Percentiles rank a stretch among this genome's conserved stretches.
Conservation (phyloP, 92 coral and sea anemone species). For the Heteractis magnifica region DNA sequence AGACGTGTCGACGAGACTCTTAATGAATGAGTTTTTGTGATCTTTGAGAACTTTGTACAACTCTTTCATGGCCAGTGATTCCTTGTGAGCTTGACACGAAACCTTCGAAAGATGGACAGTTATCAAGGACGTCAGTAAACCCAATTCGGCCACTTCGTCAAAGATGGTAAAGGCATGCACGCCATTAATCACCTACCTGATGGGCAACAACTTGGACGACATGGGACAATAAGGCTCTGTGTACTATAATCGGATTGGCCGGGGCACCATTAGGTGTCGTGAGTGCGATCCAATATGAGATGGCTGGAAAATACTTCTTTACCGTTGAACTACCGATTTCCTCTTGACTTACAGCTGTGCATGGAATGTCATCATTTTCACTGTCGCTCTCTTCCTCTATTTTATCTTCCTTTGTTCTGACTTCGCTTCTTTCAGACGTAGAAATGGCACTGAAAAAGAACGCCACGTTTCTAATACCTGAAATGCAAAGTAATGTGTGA, state of each 20-base stretch:
- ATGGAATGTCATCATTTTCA: slow-evolving; percentile 9
- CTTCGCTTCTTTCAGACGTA: slow-evolving; percentile 18
- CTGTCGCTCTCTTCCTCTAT: slow-evolving; percentile 12
- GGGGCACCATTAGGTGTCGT: slow-evolving; percentile 54
- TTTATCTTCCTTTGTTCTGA: slow-evolving; percentile 1
- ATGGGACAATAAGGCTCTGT: slow-evolving; percentile 28
- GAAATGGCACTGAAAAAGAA: slow-evolving; percentile 44
- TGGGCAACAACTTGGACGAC: slow-evolving; percentile 29
- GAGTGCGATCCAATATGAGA: slow-evolving; percentile 37
- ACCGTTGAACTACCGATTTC: slow-evolving; percentile 22
- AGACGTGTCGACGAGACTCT: slow-evolving; percentile 18
- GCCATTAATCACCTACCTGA: slow-evolving; percentile 14
- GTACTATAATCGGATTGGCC: slow-evolving; percentile 36
- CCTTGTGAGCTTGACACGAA: slow-evolving; percentile 13
- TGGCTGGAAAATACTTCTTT: slow-evolving; percentile 15
- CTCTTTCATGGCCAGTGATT: slow-evolving; percentile 29
- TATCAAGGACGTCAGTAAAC: slow-evolving; percentile 5
- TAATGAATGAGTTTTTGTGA: slow-evolving; percentile 31
- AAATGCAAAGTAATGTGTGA: slow-evolving; percentile 3
- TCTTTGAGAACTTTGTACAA: slow-evolving; percentile 36
- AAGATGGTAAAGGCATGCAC: slow-evolving; percentile 1
- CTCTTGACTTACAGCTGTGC: slow-evolving; percentile 19
- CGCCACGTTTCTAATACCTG: slow-evolving; percentile 36
- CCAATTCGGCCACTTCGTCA: neutral
- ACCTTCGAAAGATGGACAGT: slow-evolving; percentile 6